A percentile compares a stretch with the other conserved stretches of the same genome.
These are phyloP conservation scores for Lepidurus apus DNA, from an alignment of 1,140 invertebrate genomes.

Conservation along the genomic window DNA sequence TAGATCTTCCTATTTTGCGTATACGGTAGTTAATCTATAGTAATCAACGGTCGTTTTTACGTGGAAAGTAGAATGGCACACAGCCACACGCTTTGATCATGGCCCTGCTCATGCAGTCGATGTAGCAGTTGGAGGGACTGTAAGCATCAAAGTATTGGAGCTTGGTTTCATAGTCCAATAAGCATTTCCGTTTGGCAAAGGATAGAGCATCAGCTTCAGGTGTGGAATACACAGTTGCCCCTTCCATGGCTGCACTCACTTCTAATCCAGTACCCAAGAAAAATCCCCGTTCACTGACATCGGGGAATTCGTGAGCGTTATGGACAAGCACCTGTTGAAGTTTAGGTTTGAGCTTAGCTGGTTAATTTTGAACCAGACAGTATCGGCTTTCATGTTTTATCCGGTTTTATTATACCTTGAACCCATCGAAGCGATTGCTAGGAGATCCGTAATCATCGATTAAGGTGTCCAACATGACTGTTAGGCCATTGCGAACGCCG, in stretches of 20 bases:
- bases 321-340: conserved; percentile 41
- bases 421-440: conserved; percentile 29
- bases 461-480: conserved; percentile 26
- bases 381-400: background rate
- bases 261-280: conserved; percentile 34
- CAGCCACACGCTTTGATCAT: conserved; percentile 35
- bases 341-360: too few species aligned
- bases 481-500: conserved; percentile 26
- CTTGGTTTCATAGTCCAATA: conserved; percentile 31
- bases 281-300: conserved; percentile 33
- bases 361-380: too few species aligned
- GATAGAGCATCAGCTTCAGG: conserved; percentile 24
- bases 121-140: conserved; percentile 33
- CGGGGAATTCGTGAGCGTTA: conserved; percentile 34
- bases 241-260: conserved; percentile 25
- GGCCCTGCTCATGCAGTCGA: conserved; percentile 31
- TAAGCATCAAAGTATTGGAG: conserved; percentile 30
- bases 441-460: conserved; percentile 24
- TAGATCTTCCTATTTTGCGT: too few species aligned
- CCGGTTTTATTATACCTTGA: conserved; percentile 23
- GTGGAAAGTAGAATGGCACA: conserved; percentile 35
- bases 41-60: background rate
- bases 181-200: conserved; percentile 33
- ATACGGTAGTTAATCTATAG: too few species aligned
- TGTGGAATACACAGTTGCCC: conserved; percentile 26